Base-by-base conservation (phyloP, 2,797 vertebrate species). In the Cirrhinus molitorella region DNA sequence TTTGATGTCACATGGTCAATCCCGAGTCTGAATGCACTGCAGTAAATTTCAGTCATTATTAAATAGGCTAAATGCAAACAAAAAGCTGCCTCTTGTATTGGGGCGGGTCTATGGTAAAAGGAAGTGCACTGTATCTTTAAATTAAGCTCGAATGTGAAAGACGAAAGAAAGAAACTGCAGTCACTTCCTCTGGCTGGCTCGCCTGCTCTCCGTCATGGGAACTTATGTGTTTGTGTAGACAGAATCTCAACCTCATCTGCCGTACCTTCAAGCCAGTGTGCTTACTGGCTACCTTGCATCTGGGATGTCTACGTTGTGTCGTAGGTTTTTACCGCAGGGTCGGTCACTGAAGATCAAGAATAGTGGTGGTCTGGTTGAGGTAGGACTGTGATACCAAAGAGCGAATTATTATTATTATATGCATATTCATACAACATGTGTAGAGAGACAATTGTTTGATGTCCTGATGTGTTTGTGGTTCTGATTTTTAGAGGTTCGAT, bases 261-360 rank as follows among this genome's bases (percentile, higher is more conserved):
- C n/a, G 3, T 65, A 72, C 45, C 66, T 78, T 70, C 14, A 43
- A 68, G 45, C 51, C 19, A 47, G 49, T 63, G 65, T 7, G 16
- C 11, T 55, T 70, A 71, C 81, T 0, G 19, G 59, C 85, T 79
- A 85, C 74, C 49, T 63, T 19, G 72, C 25, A 19, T 71, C 45
- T 59, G 65, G 28, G 57, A 88, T 88, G 87, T 86, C 87, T 28
- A 95, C 95, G 93, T 93, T 95, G 83, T 91, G 93, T 93, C 91
- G 92, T 71, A 92, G 90, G 45, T 93, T 96, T 88, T 89, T 92
- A 75, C 88, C 94, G 23, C 95, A 96, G 85, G 91, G 89, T 17
- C 88, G 95, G 87, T 96, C 94, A 25, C 90, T 96, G 89, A 95
- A 87, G 89, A 90, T 95, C 86, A 90, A 87, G 67, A 94, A 90